Conservation (phyloP, 2,797 vertebrate genomes). For the Antennarius maculatus region DNA sequence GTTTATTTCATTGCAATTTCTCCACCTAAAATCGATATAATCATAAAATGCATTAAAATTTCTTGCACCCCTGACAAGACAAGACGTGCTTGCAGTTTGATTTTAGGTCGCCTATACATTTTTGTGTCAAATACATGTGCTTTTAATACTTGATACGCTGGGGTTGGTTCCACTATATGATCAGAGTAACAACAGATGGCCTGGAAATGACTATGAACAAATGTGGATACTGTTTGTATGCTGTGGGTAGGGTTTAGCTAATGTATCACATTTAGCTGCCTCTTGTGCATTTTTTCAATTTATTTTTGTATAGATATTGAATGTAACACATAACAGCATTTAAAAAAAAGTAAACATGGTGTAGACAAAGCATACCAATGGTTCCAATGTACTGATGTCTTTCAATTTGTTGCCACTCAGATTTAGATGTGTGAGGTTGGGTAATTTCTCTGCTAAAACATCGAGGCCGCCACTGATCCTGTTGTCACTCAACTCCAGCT, state of each 20-base stretch:
- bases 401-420: constrained; percentile 95
- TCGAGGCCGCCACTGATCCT: constrained; percentile 92
- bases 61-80: no score
- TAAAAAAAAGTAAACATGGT: not conserved
- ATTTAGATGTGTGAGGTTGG: constrained; percentile 93
- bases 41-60: no score
- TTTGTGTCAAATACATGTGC: not conserved
- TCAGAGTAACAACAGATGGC: no score
- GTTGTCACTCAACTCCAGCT: constrained; percentile 95
- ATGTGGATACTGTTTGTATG: no score
- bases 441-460: constrained; percentile 92
- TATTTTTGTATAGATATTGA: no score
- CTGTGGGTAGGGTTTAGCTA: no score
- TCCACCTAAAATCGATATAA: not conserved
- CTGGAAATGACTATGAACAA: no score
- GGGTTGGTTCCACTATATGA: not conserved
- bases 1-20: not conserved
- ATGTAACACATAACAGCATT: no score
- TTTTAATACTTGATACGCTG: not conserved
- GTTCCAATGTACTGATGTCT: constrained; percentile 94
- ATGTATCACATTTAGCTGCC: no score
- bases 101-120: not conserved
- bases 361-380: constrained; percentile 82
- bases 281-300: no score
- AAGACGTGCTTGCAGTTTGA: not conserved